phyloP scores from a whole-genome alignment of 1,140 invertebrate genomes.

The Antheraea pernyi region DNA sequence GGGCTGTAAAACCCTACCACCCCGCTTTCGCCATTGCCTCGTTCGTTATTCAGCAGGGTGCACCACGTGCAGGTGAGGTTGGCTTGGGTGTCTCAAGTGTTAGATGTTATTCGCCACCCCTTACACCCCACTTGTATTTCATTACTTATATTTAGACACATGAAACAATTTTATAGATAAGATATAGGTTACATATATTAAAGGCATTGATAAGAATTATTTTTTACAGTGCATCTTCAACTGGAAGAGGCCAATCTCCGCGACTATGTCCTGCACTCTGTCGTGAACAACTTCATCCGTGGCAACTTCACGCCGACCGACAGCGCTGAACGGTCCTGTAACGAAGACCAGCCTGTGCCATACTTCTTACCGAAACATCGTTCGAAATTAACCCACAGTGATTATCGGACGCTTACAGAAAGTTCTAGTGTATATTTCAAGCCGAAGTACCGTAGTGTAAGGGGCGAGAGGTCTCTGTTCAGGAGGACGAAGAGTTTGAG shows the following conservation, averaged over 20 bases:
- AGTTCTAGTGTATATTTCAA: conserved; percentile 51
- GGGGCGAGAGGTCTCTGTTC: conserved; percentile 44
- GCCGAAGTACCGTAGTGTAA: conserved; percentile 45
- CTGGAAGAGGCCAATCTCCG: conserved; percentile 48
- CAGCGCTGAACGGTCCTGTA: conserved; percentile 51
- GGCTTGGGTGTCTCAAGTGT: no score
- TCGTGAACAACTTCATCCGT: conserved; percentile 49
- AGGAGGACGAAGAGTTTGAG: conserved; percentile 36
- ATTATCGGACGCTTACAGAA: conserved; percentile 39
- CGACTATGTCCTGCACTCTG: conserved; percentile 63
- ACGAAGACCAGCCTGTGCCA: conserved; percentile 49
- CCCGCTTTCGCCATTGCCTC: no score
- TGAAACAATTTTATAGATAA: no score
- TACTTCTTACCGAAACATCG: conserved; percentile 63
- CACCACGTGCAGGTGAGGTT: no score
- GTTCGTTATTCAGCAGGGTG: no score
- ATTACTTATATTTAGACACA: no score
- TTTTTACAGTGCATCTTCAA: conserved; percentile 61
- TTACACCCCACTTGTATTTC: no score
- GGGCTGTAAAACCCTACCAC: no score
- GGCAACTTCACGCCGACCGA: conserved; percentile 70
- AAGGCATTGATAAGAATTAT: not conserved
- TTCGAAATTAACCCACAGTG: conserved; percentile 43
- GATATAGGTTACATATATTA: no score
- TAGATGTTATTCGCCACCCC: no score